A percentile compares a stretch with the other conserved stretches of the same genome.
phyloP scores from a whole-genome alignment of 2,888 invertebrate species.

The Brachyptera risi region DNA sequence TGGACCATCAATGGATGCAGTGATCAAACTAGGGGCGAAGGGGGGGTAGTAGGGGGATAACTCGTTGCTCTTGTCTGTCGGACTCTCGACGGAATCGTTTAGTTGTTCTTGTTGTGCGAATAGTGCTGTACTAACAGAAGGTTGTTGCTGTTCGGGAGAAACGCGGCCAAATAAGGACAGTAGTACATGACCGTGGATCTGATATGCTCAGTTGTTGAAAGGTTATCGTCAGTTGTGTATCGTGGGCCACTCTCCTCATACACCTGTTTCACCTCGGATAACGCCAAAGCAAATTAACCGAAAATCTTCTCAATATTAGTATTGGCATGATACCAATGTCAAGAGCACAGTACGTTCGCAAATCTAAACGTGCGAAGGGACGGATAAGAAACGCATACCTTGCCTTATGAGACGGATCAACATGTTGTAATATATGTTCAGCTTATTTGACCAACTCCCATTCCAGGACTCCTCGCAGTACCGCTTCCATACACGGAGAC shows the following conservation, averaged over 20 bases:
- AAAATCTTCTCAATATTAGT: background rate
- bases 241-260: too few species aligned
- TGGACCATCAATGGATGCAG: constrained; percentile 23
- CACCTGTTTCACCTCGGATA: too few species aligned
- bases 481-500: too few species aligned
- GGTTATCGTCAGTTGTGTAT: too few species aligned
- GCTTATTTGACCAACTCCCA: background rate
- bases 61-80: background rate
- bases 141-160: constrained; percentile 15
- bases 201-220: too few species aligned
- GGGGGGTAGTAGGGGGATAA: background rate
- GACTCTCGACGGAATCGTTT: background rate
- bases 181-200: background rate
- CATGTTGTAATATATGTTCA: too few species aligned
- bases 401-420: constrained; percentile 13
- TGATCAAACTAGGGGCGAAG: background rate
- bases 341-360: too few species aligned
- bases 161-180: constrained; percentile 28
- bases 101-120: background rate
- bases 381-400: constrained; percentile 15
- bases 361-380: background rate
- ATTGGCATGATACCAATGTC: too few species aligned
- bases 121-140: too few species aligned
- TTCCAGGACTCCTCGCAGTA: too few species aligned
- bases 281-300: background rate